Conservation (phyloP, 2,888 invertebrate genomes). For the Epinotia ramella region DNA sequence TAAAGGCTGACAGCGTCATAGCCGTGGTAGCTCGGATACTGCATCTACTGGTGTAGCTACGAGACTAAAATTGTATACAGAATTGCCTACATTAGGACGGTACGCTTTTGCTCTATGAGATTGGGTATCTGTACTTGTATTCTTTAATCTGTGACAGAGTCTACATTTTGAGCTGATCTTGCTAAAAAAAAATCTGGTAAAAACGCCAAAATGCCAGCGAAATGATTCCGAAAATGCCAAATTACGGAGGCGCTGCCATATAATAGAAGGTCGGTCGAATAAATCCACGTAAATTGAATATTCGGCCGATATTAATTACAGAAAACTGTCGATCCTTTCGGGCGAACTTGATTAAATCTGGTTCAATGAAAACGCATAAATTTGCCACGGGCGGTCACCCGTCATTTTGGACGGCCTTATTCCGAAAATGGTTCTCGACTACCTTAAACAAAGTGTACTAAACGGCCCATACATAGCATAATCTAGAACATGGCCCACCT, state of each 20-base stretch:
- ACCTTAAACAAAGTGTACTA: not conserved
- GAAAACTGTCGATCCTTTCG: constrained; percentile 39
- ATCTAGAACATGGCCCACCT: too few species aligned
- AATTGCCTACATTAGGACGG: too few species aligned
- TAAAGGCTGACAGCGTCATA: too few species aligned
- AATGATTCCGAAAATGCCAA: constrained; percentile 25
- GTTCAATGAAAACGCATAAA: constrained; percentile 46
- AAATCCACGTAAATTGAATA: constrained; percentile 45
- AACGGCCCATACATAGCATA: too few species aligned
- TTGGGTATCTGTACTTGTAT: too few species aligned
- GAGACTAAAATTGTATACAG: too few species aligned
- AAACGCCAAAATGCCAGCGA: constrained; percentile 11
- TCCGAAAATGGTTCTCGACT: constrained; percentile 3
- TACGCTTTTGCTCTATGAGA: too few species aligned
- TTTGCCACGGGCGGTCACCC: constrained; percentile 52
- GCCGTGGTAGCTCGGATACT: too few species aligned
- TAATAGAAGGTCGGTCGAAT: constrained; percentile 44
- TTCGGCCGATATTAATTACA: constrained; percentile 40
- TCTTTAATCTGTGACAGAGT: too few species aligned
- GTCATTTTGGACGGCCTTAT: constrained; percentile 50
- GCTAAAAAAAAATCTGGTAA: not conserved
- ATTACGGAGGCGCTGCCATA: constrained; percentile 22
- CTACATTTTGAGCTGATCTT: not conserved
- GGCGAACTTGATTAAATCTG: constrained; percentile 43
- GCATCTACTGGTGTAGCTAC: too few species aligned